Percentiles rank a stretch among this genome's conserved stretches.
phyloP scores from a whole-genome alignment of 2,888 invertebrate genomes.

The Archaeoteleia sp. region DNA sequence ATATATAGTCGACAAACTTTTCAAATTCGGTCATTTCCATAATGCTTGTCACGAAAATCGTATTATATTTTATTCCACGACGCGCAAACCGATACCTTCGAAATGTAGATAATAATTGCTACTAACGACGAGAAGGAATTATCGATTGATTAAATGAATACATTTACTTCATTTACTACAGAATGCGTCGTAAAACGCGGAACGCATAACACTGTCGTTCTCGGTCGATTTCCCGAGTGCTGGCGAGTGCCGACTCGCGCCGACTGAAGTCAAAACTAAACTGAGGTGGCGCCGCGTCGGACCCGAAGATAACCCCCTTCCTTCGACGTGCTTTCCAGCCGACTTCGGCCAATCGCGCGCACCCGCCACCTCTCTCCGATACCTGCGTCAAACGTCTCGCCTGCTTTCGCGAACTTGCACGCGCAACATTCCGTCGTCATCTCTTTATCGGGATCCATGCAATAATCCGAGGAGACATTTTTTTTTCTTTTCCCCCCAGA shows the following conservation, averaged over 20 bases:
- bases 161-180: too few relatives aligned
- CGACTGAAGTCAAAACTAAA: conserved; percentile 71
- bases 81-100: too few relatives aligned
- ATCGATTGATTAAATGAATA: too few relatives aligned
- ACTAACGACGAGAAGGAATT: too few relatives aligned
- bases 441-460: conserved; percentile 8
- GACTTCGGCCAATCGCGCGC: conserved; percentile 44
- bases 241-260: conserved; percentile 63
- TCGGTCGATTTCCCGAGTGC: too few relatives aligned
- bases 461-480: too few relatives aligned
- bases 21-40: too few relatives aligned
- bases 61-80: too few relatives aligned
- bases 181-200: conserved; percentile 11
- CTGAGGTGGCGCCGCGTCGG: conserved; percentile 68
- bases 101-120: too few relatives aligned
- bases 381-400: conserved; percentile 43
- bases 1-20: too few relatives aligned
- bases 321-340: conserved; percentile 52
- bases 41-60: too few relatives aligned
- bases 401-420: conserved; percentile 50
- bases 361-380: conserved; percentile 34
- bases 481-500: neutral
- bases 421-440: conserved; percentile 49
- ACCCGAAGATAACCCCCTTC: conserved; percentile 70
- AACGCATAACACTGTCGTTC: conserved; percentile 60